These are phyloP conservation scores for Ectropis crepuscularia DNA, from an alignment of 2,888 invertebrate genomes.

Conservation along the genomic window DNA sequence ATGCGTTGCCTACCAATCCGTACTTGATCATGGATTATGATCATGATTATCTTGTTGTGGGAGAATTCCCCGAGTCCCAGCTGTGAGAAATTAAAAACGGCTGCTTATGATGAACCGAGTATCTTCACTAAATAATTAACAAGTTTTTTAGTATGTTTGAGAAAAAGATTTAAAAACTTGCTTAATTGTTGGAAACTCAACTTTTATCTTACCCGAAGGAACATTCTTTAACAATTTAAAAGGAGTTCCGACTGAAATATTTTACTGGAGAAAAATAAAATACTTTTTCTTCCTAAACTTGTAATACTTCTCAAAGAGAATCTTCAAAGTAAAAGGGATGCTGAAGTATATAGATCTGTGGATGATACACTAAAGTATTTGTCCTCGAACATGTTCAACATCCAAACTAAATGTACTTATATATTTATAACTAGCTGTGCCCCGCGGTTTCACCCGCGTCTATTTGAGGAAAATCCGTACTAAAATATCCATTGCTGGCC, in stretches of 20 bases:
- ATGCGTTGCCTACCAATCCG: no score
- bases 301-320: slow-evolving; percentile 58
- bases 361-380: slow-evolving; percentile 11
- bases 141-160: slow-evolving; percentile 10
- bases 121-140: slow-evolving; percentile 8
- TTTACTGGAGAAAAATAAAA: slow-evolving; percentile 49
- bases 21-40: no score
- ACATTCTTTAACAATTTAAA: slow-evolving; percentile 48
- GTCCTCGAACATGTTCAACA: slow-evolving; percentile 2
- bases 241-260: slow-evolving; percentile 48
- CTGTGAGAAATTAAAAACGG: no score
- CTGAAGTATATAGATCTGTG: slow-evolving; percentile 17
- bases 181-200: slow-evolving; percentile 34
- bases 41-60: no score
- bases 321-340: slow-evolving; percentile 62
- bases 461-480: no score
- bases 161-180: slow-evolving; percentile 24
- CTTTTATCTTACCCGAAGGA: slow-evolving; percentile 44
- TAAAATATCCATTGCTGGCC: no score
- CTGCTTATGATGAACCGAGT: not conserved
- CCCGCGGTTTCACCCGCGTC: no score
- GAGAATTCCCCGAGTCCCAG: no score
- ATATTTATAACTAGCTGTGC: no score
- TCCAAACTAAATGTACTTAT: no score
- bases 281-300: slow-evolving; percentile 57